Base-by-base conservation (phyloP, 1,140 invertebrate species). In the Trachymyrmex cornetzi region DNA sequence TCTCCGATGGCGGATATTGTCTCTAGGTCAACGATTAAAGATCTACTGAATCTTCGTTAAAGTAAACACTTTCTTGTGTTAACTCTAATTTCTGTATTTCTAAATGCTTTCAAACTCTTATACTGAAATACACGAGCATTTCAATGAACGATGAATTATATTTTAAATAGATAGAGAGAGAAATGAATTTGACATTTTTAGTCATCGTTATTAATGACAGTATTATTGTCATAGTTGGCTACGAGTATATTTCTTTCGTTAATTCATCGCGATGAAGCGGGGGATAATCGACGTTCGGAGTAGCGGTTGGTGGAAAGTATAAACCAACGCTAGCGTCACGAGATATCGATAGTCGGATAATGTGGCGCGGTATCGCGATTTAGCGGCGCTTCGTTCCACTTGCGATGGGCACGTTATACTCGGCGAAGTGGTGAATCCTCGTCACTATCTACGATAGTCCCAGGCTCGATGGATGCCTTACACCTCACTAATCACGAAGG, bases 381-480 rank as follows among this genome's bases (percentile, higher is more conserved):
- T 71, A 48, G 38, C 61, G 11, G 22, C 67, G 24, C 53, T 57
- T 74, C 50, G 71, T 57, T 74, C 71, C 19, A 55, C 50, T 74
- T 74, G 30, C 53, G 72, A 57, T 16, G 30, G 30, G 12, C 59
- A 77, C 72, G 30, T 75, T 61, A 38, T 64, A 64, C 75, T 48
- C 59, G 14, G 22, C 50, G 9, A 5, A 44, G 57, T 38, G 24
- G 57, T 30, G 71, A 55, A 61, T 48, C 59, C 27, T 67, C 59
- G 61, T 34, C 63, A 30, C 38, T 24, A n/a, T 34, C 63, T 30
- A 59, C 55, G 64, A 69, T 24, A 19, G n/a, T 69, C 4, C 6
- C 59, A 0, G 57, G 57, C 38, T 30, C 30, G 72, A 9, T 16
- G 53, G n/a, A 75, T 5, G 38, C 59, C 30, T 69, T 30, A 44